These are phyloP conservation scores for Allophyes oxyacanthae DNA, from an alignment of 2,888 invertebrate species.

Conservation along the genomic window DNA sequence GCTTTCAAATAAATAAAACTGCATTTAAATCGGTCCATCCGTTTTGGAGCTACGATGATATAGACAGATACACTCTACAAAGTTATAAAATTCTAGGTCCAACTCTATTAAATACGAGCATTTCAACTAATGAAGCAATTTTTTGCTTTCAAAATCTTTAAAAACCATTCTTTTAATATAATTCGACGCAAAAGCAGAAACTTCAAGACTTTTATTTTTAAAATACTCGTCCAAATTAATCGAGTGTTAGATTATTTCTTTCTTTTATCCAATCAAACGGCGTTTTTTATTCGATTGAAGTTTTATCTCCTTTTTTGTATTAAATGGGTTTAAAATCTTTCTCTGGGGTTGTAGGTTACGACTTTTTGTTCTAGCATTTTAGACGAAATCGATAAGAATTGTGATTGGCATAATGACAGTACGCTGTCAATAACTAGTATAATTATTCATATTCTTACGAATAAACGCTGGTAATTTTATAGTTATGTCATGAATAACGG, in stretches of 20 bases:
- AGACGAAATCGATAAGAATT: not conserved
- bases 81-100: constrained; percentile 24
- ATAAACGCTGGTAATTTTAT: no score
- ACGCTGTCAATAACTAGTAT: not conserved
- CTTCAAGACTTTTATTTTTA: constrained; percentile 14
- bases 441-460: no score
- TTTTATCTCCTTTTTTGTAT: constrained; percentile 34
- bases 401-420: not conserved
- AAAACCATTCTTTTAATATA: not conserved
- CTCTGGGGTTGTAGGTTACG: constrained; percentile 2
- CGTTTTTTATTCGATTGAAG: constrained; percentile 41
- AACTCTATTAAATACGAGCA: constrained; percentile 3
- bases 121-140: not conserved
- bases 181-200: constrained; percentile 12
- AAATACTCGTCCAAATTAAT: constrained; percentile 39
- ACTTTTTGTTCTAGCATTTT: not conserved
- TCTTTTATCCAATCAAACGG: constrained; percentile 53
- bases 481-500: no score
- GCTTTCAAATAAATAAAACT: no score
- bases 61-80: not conserved
- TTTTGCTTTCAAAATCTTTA: no score
- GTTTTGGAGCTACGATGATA: no score
- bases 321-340: constrained; percentile 14
- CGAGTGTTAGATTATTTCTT: constrained; percentile 43
- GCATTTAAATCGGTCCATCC: no score